Percentiles rank a stretch among this genome's conserved stretches.
Evolutionary conservation across 2,797 vertebrate species (phyloP).

Genomic region (Tachyglossus aculeatus): DNA sequence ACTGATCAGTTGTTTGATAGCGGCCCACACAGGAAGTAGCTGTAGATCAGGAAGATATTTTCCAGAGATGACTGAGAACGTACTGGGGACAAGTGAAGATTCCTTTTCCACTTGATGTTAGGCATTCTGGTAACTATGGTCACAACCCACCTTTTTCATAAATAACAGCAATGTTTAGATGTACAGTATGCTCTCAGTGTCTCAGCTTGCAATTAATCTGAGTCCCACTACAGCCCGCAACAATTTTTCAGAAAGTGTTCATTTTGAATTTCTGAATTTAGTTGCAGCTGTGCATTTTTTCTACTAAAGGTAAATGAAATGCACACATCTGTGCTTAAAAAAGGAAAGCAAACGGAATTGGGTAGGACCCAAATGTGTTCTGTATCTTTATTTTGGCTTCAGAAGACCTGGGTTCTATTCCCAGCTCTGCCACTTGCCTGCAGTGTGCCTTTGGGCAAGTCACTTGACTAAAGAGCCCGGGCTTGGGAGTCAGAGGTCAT

Average conservation of each 20-base stretch:
- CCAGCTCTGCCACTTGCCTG: neutral
- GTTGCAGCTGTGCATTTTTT: neutral
- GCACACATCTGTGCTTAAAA: too few relatives aligned
- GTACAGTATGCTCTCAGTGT: neutral
- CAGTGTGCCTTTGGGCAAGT: neutral
- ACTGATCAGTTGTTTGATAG: slow-evolving; percentile 41
- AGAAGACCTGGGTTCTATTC: neutral
- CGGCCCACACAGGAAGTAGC: slow-evolving; percentile 32
- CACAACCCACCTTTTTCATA: too few relatives aligned
- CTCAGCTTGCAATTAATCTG: neutral
- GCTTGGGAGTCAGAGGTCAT: too few relatives aligned
- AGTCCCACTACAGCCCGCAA: neutral
- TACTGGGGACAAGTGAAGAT: neutral
- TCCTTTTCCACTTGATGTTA: neutral
- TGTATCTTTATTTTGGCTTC: neutral
- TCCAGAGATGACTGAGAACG: neutral
- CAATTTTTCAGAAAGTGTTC: neutral
- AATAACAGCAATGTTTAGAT: too few relatives aligned
- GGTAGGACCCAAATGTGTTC: too few relatives aligned
- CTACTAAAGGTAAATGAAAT: too few relatives aligned
- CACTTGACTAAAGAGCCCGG: too few relatives aligned
- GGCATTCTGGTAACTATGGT: neutral
- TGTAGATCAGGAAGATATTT: slow-evolving; percentile 24
- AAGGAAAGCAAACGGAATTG: too few relatives aligned
- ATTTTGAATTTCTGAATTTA: slow-evolving; percentile 1